Conservation (phyloP, 2,797 vertebrate genomes). For the Falco columbarius region DNA sequence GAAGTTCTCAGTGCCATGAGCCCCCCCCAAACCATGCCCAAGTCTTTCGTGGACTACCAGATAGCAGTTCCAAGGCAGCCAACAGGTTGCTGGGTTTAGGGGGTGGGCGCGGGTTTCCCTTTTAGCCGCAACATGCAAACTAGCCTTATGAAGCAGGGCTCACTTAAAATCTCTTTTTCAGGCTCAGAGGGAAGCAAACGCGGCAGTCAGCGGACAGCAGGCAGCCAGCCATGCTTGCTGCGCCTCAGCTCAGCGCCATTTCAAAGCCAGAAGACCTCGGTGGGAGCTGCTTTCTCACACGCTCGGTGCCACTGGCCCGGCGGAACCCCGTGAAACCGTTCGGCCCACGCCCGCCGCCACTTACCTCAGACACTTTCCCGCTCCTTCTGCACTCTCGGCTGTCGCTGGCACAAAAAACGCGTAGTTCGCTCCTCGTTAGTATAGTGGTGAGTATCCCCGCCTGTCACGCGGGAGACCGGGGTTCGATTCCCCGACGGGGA, state of each 20-base stretch:
- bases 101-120: background rate
- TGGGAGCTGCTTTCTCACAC: fast-evolving
- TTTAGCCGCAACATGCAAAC: background rate
- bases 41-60: background rate
- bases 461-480: constrained; percentile 34
- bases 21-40: too few relatives aligned
- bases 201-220: fast-evolving
- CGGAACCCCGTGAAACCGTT: fast-evolving
- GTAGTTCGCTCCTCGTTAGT: background rate
- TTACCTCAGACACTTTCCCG: fast-evolving
- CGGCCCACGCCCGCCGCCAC: fast-evolving
- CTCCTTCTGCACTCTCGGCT: fast-evolving
- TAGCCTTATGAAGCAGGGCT: background rate
- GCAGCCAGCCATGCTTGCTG: background rate
- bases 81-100: too few relatives aligned
- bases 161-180: background rate
- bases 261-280: background rate
- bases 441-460: background rate
- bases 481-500: constrained; percentile 70
- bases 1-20: background rate
- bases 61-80: fast-evolving
- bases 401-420: fast-evolving
- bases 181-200: background rate
- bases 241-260: background rate
- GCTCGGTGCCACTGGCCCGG: fast-evolving